A percentile compares a stretch with the other conserved stretches of the same genome.
Evolutionary conservation across 2,888 invertebrate species (phyloP).

Genomic region (Neoascia interrupta): DNA sequence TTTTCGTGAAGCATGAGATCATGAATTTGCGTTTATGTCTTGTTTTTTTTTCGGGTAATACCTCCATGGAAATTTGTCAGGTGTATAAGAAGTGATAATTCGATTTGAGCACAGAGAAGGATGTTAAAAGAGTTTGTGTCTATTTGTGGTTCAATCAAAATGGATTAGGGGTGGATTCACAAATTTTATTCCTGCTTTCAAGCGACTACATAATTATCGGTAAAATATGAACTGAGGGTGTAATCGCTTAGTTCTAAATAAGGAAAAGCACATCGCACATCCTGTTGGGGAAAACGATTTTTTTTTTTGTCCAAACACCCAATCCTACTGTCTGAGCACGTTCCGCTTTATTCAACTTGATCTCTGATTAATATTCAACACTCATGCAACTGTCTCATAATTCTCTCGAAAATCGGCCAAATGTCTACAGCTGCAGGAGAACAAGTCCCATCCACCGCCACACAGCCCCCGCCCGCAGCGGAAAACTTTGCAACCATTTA

Average conservation of each 20-base stretch:
- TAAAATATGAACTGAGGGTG: too few species aligned
- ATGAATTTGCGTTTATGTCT: slow-evolving; percentile 51
- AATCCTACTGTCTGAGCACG: slow-evolving; percentile 50
- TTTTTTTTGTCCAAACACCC: neutral
- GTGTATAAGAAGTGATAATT: slow-evolving; percentile 61
- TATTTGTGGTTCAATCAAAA: slow-evolving; percentile 52
- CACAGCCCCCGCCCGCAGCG: too few species aligned
- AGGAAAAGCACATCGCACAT: too few species aligned
- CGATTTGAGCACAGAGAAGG: slow-evolving; percentile 38
- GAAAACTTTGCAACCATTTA: slow-evolving; percentile 72
- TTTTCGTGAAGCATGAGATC: slow-evolving; percentile 25
- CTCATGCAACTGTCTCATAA: slow-evolving; percentile 73
- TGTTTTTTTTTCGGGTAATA: slow-evolving; percentile 6
- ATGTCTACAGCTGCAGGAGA: slow-evolving; percentile 34
- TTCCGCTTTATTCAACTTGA: slow-evolving; percentile 16
- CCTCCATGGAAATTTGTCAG: slow-evolving; percentile 44
- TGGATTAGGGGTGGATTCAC: too few species aligned
- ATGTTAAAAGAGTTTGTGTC: slow-evolving; percentile 8
- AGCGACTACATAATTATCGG: too few species aligned
- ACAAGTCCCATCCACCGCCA: slow-evolving; percentile 31
- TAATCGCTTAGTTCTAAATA: too few species aligned
- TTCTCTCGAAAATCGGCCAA: slow-evolving; percentile 67
- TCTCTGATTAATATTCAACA: slow-evolving; percentile 68
- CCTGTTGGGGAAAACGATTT: too few species aligned
- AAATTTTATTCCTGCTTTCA: too few species aligned